Evolutionary conservation across 2,888 invertebrate genomes (phyloP).

Genomic region (Nomada fabriciana): DNA sequence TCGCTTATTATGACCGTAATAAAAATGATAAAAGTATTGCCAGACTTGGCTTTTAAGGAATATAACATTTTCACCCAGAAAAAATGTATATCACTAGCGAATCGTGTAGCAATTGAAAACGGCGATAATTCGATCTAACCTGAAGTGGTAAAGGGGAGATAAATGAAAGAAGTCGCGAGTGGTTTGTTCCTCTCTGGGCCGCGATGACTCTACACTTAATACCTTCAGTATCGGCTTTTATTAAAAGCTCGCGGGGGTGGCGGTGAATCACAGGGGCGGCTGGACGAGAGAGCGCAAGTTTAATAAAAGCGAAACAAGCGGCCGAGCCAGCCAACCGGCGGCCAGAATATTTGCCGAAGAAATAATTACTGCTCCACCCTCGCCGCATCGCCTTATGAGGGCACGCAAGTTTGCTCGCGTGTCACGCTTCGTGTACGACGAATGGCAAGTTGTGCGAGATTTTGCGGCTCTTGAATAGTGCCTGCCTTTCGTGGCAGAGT

Average conservation of each 20-base stretch:
- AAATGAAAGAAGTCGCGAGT: constrained; percentile 57
- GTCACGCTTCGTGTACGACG: constrained; percentile 1
- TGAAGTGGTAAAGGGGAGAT: background rate
- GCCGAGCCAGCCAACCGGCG: constrained; percentile 50
- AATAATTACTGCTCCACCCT: constrained; percentile 64
- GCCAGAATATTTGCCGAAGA: constrained; percentile 70
- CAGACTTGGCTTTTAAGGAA: too few relatives aligned
- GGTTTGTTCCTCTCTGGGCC: constrained; percentile 12
- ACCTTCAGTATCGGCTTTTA: constrained; percentile 75
- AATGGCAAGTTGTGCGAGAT: background rate
- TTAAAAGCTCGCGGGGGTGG: constrained; percentile 64
- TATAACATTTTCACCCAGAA: too few relatives aligned
- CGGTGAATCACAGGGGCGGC: constrained; percentile 7
- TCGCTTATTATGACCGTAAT: too few relatives aligned
- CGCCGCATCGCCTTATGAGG: constrained; percentile 15
- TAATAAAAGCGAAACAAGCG: constrained; percentile 72
- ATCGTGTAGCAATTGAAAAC: too few relatives aligned
- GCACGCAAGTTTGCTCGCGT: background rate
- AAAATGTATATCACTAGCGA: too few relatives aligned
- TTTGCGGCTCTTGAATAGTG: background rate
- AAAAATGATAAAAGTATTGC: too few relatives aligned
- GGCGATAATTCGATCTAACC: too few relatives aligned
- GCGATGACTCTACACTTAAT: constrained; percentile 70
- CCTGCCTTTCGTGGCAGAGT: background rate
- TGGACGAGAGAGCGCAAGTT: constrained; percentile 55